phyloP scores from a whole-genome alignment of 30 jellyfish, hydroid and myxozoan genomes.

The Nemopilema nomurai region DNA sequence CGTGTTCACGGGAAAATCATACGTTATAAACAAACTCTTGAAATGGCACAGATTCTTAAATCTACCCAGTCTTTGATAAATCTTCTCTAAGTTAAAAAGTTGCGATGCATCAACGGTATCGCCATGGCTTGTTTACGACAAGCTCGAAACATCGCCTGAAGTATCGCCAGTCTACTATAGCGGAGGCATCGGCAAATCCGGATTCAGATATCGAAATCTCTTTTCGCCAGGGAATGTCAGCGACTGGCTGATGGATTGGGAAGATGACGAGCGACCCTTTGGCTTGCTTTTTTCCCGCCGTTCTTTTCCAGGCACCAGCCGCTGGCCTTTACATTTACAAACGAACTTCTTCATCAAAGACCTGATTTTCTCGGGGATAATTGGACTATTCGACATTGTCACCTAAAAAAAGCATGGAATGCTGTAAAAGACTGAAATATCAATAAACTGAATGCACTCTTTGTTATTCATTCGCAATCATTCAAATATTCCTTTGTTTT shows the following conservation, averaged over 20 bases:
- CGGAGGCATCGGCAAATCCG: constrained; percentile 89
- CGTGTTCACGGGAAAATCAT: too few species aligned
- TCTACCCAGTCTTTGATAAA: background rate
- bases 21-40: too few species aligned
- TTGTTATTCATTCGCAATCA: too few species aligned
- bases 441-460: background rate
- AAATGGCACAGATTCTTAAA: too few species aligned
- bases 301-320: constrained; percentile 50
- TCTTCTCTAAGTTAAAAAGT: background rate
- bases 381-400: constrained; percentile 92
- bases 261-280: background rate
- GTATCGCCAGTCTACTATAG: background rate
- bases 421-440: background rate
- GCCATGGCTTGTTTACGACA: background rate
- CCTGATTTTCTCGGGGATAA: constrained; percentile 85
- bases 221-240: constrained; percentile 59
- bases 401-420: constrained; percentile 48
- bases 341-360: constrained; percentile 90
- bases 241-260: constrained; percentile 35
- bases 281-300: constrained; percentile 7
- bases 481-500: too few species aligned
- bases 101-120: background rate
- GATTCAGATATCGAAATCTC: constrained; percentile 71
- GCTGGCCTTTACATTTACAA: constrained; percentile 89
- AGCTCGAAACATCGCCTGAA: too few species aligned